Conservation (phyloP, 2,797 vertebrate genomes). For the Semotilus atromaculatus region DNA sequence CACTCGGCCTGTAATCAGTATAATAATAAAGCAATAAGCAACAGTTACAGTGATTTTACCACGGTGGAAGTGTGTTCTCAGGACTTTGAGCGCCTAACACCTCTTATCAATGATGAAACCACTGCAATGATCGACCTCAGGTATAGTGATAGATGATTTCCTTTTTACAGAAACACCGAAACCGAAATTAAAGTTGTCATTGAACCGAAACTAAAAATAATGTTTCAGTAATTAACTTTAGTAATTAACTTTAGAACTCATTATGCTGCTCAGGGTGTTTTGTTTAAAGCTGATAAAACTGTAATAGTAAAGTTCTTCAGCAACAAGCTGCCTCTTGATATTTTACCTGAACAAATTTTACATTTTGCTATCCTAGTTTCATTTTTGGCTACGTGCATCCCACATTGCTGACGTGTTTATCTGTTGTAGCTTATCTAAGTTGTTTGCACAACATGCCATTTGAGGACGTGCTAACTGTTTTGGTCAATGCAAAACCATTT, state of each 20-base stretch:
- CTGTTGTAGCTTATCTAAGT: neutral
- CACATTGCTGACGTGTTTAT: neutral
- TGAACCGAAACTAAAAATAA: conserved; percentile 1
- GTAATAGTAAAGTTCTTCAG: no score
- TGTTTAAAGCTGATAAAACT: neutral
- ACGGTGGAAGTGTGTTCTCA: neutral
- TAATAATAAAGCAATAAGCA: conserved; percentile 13
- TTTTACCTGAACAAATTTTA: neutral
- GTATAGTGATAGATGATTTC: neutral
- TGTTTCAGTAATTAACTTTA: neutral
- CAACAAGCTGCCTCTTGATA: neutral
- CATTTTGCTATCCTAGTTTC: neutral
- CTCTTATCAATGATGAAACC: neutral
- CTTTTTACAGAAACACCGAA: neutral
- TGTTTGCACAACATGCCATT: neutral
- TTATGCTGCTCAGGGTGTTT: neutral
- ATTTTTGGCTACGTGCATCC: no score
- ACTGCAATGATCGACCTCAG: neutral
- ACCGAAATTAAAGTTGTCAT: neutral
- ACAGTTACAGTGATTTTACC: neutral
- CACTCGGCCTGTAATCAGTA: neutral
- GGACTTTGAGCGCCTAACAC: neutral
- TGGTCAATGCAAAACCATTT: neutral
- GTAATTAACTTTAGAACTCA: neutral
- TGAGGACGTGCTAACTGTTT: neutral